These are phyloP conservation scores for Eretmocerus hayati DNA, from an alignment of 2,888 invertebrate genomes.

Conservation along the genomic window DNA sequence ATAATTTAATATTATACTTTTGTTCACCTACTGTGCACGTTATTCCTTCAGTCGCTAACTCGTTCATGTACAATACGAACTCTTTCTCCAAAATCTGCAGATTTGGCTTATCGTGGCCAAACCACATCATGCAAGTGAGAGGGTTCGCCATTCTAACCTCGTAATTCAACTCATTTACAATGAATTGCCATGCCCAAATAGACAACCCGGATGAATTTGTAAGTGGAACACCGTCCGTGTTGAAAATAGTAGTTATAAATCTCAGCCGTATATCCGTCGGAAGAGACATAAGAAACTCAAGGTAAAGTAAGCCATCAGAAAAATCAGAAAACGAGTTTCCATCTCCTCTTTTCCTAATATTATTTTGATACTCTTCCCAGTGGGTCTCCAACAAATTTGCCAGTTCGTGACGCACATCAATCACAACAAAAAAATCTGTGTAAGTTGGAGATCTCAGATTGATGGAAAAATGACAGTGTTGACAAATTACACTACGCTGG, in stretches of 20 bases:
- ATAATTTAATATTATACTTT: not conserved
- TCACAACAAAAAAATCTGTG: not conserved
- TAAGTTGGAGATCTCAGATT: not conserved
- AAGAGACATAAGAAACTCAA: not conserved
- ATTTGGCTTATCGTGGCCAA: slow-evolving; percentile 5
- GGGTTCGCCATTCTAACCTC: not conserved
- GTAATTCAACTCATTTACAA: not conserved
- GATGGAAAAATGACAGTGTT: not conserved
- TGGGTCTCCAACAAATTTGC: not conserved
- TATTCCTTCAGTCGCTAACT: not conserved
- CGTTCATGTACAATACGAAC: slow-evolving; percentile 1
- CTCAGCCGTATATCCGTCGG: not conserved
- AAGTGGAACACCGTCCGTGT: not conserved
- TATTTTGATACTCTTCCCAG: not conserved
- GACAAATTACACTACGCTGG: not conserved
- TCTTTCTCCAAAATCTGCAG: slow-evolving; percentile 2
- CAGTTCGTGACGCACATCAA: not conserved
- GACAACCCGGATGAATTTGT: slow-evolving; percentile 1
- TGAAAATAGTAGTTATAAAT: not conserved
- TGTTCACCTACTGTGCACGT: not conserved
- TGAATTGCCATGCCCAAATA: slow-evolving; percentile 5
- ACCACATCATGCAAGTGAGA: slow-evolving; percentile 1
- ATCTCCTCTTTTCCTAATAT: not conserved
- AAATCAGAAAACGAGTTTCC: not conserved
- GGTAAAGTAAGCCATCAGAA: not conserved